Evolutionary conservation across 2,888 invertebrate species (phyloP).

Genomic region (Leptinotarsa haldemani): DNA sequence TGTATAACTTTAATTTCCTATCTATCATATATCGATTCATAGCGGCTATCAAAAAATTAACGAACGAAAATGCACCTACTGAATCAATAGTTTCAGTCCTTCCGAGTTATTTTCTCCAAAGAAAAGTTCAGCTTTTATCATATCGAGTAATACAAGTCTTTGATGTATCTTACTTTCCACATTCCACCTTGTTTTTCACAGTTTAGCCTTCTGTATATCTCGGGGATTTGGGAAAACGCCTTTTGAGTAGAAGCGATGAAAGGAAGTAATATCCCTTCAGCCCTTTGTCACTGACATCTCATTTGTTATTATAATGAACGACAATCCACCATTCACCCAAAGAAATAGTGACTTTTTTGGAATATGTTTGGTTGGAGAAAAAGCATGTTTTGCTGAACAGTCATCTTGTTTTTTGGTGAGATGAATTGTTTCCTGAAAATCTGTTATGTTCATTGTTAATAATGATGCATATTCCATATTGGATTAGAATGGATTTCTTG

Average conservation of each 20-base stretch:
- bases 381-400: not conserved
- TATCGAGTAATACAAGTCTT: not conserved
- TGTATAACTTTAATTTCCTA: too few species aligned
- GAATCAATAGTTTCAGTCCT: too few species aligned
- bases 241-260: not conserved
- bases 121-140: too few species aligned
- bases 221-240: not conserved
- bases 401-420: not conserved
- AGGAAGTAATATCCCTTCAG: not conserved
- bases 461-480: too few species aligned
- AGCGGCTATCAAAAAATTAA: too few species aligned
- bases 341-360: not conserved
- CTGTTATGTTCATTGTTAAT: too few species aligned
- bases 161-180: not conserved
- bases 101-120: too few species aligned
- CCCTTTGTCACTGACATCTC: not conserved
- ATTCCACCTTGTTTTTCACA: too few species aligned
- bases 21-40: too few species aligned
- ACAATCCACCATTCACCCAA: not conserved
- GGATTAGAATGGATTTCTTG: too few species aligned
- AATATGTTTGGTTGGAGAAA: not conserved
- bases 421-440: too few species aligned
- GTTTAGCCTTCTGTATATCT: not conserved
- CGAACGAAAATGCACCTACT: too few species aligned
- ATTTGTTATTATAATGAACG: constrained; percentile 8